Conservation (phyloP, 2,113 vertebrate genomes). For the Pandion haliaetus region DNA sequence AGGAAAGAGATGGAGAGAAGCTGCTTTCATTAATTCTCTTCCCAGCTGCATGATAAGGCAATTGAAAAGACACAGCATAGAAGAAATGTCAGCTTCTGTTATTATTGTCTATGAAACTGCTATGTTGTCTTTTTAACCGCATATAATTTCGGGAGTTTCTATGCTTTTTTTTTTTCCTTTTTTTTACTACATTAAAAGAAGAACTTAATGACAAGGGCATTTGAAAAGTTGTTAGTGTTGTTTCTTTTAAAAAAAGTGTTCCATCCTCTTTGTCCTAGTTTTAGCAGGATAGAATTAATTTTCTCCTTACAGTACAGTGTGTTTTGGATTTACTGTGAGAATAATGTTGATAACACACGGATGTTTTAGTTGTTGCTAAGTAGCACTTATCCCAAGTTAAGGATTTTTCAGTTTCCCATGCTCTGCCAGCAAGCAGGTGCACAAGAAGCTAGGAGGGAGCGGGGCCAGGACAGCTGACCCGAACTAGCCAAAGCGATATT, state of each 20-base stretch:
- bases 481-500: too few relatives aligned
- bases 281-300: too few relatives aligned
- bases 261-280: neutral
- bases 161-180: neutral
- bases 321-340: too few relatives aligned
- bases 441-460: too few relatives aligned
- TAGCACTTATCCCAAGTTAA: too few relatives aligned
- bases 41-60: neutral
- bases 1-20: neutral
- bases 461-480: too few relatives aligned
- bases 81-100: neutral
- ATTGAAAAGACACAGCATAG: neutral
- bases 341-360: too few relatives aligned
- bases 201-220: neutral
- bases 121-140: neutral
- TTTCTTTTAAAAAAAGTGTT: neutral
- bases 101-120: neutral
- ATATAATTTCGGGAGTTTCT: neutral
- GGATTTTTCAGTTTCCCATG: too few relatives aligned
- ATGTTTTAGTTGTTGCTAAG: too few relatives aligned
- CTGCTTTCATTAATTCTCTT: neutral
- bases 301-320: too few relatives aligned
- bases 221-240: neutral
- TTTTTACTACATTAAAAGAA: neutral
- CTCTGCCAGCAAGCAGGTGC: too few relatives aligned